Evolutionary conservation across 2,113 vertebrate genomes (phyloP), one percentile per base, ranked within the genome.

Genomic region (Seriola rivoliana): DNA sequence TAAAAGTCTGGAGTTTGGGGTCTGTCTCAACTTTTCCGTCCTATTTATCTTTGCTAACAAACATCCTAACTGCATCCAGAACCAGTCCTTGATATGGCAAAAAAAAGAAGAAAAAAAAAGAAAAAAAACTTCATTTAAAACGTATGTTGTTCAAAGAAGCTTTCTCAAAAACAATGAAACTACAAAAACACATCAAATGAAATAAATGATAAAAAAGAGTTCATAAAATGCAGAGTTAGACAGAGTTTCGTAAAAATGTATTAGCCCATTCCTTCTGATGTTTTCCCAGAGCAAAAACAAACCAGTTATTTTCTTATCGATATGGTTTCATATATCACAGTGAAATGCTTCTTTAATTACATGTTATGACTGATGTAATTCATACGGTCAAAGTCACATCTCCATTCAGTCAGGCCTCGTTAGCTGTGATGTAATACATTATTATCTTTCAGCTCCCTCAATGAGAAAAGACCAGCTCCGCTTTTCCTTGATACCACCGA

Each of bases 291-390:
- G 52, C 21, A 63, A 34, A 81, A 54, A 65, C 10, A 74, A 68
- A 72, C 59, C n/a, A 71, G 3, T 67, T 36, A 36, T 36, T 69
- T 74, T 46, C 21, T 59, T 57, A 64, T 75, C 4, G 54, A 55
- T 7, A 68, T 34, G 14, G 78, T 65, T 81, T 78, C 57, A 80
- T 65, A 59, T 75, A 68, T 79, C 71, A 71, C 67, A 77, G 57
- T 3, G 2, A 59, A 75, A 73, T 79, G 62, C 64, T 38, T 32
- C 54, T 80, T 50, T 73, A 83, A 90, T 88, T 88, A 57, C 14
- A 76, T 70, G 59, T 81, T 75, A 1, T 82, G 80, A 69, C 67
- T 52, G 63, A 76, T 69, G 19, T 75, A 76, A 75, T 83, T 83
- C 57, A 83, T 71, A 21, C 29, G 42, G 42, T 78, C 69, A 82